Evolutionary conservation across 92 coral and sea anemone species (phyloP), one percentile per base, ranked within the genome.

Genomic region (Porites cylindrica): DNA sequence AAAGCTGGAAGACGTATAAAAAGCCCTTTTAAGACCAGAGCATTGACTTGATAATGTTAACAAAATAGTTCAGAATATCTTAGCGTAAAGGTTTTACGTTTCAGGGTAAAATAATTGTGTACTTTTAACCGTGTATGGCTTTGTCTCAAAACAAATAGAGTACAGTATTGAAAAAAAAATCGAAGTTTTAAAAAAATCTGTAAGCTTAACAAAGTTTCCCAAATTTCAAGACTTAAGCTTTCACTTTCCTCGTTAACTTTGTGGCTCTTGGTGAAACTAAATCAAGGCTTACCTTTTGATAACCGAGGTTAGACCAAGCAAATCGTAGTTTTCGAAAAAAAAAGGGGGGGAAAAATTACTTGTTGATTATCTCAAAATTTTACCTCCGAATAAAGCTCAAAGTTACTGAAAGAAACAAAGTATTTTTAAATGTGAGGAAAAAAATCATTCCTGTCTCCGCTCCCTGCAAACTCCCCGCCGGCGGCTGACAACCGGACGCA

Each of bases 401-500:
- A 11, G 17, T 10, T 14, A 16, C 18, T 29, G 24, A 51, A 38
- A 32, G n/a, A 20, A 54, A 10, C 58, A 18, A 53, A 19, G 66
- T 26, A 13, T 54, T 50, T 19, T 9, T 10, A 2, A 17, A n/a
- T 21, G 73, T 13, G 52, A 66, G 66, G 62, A 54, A 76, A 53
- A 38, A 50, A 14, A 10, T 32, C 0, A 10, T 56, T 56, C 1
- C 61, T 4, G 11, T 56, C 61, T 3, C 14, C 4, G 61, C 61
- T 56, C 47, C 47, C 47, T 0, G 47, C 47, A 38, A 38, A 38
- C 18, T 29, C 50, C 66, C 53, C n/a, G 6, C 67, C 8, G 63
- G 14, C 19, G 16, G 71, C 12, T 83, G 51, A 29, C 20, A 14
- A 12, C 80, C 50, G 38, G 80, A 23, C 81, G 86, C 70, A 20